These are phyloP conservation scores for Laupala kohalensis DNA, from an alignment of 1,140 invertebrate genomes.

Conservation along the genomic window DNA sequence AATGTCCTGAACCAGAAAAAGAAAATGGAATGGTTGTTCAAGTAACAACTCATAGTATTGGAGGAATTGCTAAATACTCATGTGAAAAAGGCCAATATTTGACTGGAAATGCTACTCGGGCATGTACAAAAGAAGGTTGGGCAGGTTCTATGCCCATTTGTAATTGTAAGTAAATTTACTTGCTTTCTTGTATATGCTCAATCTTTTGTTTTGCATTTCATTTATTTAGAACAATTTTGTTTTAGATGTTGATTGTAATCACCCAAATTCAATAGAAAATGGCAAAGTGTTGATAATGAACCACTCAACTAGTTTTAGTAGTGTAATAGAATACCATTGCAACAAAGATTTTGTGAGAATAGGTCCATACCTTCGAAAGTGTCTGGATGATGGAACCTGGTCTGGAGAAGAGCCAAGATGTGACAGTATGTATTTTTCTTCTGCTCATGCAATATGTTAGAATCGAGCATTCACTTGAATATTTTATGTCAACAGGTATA, in stretches of 20 bases:
- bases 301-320: slow-evolving; percentile 63
- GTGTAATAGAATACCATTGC: slow-evolving; percentile 77
- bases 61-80: slow-evolving; percentile 60
- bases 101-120: slow-evolving; percentile 62
- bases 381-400: slow-evolving; percentile 68
- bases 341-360: slow-evolving; percentile 67
- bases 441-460: no score
- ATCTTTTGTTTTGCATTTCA: no score
- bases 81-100: slow-evolving; percentile 70
- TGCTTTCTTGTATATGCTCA: no score
- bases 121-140: slow-evolving; percentile 71
- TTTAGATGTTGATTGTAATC: slow-evolving; percentile 72
- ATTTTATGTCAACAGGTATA: no score
- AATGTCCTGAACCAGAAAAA: slow-evolving; percentile 53
- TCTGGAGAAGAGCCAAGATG: slow-evolving; percentile 68
- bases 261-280: slow-evolving; percentile 64
- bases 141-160: slow-evolving; percentile 62
- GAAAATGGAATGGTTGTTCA: slow-evolving; percentile 38
- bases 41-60: slow-evolving; percentile 53
- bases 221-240: no score
- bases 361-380: slow-evolving; percentile 68
- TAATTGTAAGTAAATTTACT: slow-evolving; percentile 65
- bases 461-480: no score
- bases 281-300: slow-evolving; percentile 76
- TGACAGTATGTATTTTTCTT: slow-evolving; percentile 38